Base-by-base conservation (phyloP, 2,113 vertebrate species). In the Ammodytes dubius region DNA sequence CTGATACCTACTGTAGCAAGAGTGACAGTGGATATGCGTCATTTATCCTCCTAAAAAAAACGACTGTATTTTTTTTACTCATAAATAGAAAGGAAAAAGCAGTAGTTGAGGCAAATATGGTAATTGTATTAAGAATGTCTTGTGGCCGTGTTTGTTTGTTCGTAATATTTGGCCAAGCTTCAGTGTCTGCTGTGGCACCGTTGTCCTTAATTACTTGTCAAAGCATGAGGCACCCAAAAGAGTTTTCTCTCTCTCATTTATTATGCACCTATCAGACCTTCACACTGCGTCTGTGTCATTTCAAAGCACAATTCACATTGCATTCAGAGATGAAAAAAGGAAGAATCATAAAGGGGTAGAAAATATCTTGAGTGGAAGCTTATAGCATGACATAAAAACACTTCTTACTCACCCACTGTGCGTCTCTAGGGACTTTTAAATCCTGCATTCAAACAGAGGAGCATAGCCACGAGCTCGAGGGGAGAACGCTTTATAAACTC, bases 341-440 rank as follows among this genome's bases (percentile, higher is more conserved):
- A 17, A 8, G 14, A 54, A 64, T 79, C 76, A 63, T 80, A 76
- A 91, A 74, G 75, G 79, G 72, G 82, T 56, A 57, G 73, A 82
- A 82, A 82, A 79, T 72, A 82, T 88, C 72, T 78, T 83, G 85
- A 89, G 87, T 84, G 75, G 88, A 79, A 88, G 88, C 85, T 93
- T 89, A 92, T 80, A 76, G 88, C 69, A 27, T 80, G 81, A 88
- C 86, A 90, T 77, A 77, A 86, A 91, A 90, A 81, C 73, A 70
- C 79, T 81, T 75, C 88, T 86, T 87, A 82, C 70, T 87, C 88
- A 80, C 85, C 83, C 87, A 85, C 89, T 86, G 78, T 78, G 86
- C 71, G 83, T 76, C 87, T 91, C 68, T 72, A 15, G 77, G 72
- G 87, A 89, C 68, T 86, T 89, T 82, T 91, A 90, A 93, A 93